phyloP scores from a whole-genome alignment of 2,113 vertebrate genomes.

The Anhinga rufa region DNA sequence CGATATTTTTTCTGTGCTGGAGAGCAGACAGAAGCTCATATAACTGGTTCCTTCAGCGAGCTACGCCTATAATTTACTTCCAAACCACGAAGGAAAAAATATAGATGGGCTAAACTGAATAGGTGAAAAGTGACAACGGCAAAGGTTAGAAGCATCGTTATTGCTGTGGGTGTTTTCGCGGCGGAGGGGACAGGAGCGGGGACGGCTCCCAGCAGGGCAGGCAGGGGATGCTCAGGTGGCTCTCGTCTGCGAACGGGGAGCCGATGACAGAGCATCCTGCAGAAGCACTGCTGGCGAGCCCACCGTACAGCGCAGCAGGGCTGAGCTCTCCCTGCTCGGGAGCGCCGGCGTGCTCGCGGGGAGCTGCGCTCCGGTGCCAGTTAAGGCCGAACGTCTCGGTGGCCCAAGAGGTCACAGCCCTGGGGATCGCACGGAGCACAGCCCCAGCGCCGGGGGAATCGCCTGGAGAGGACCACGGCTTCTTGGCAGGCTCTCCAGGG shows the following conservation, averaged over 20 bases:
- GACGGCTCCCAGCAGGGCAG: neutral
- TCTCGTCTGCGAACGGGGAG: neutral
- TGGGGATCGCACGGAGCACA: neutral
- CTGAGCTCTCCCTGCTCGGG: neutral
- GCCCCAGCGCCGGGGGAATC: neutral
- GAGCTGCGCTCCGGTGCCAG: neutral
- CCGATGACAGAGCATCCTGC: neutral
- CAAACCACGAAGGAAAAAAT: neutral
- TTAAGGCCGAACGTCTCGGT: neutral
- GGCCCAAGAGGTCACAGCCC: neutral
- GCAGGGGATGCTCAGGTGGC: neutral
- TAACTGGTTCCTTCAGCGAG: neutral
- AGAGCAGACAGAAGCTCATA: neutral
- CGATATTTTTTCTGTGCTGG: neutral
- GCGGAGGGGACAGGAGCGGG: neutral
- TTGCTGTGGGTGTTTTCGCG: neutral
- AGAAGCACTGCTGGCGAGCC: neutral
- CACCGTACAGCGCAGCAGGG: neutral
- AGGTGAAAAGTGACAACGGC: neutral
- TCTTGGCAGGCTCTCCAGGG: neutral
- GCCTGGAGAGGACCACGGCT: neutral
- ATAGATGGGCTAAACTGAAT: neutral
- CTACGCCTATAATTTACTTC: neutral
- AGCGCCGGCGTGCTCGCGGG: neutral
- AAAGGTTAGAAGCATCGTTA: accelerated